These are phyloP conservation scores for Gallinago paraguaiae DNA, from an alignment of 2,113 vertebrate genomes.

Conservation along the genomic window DNA sequence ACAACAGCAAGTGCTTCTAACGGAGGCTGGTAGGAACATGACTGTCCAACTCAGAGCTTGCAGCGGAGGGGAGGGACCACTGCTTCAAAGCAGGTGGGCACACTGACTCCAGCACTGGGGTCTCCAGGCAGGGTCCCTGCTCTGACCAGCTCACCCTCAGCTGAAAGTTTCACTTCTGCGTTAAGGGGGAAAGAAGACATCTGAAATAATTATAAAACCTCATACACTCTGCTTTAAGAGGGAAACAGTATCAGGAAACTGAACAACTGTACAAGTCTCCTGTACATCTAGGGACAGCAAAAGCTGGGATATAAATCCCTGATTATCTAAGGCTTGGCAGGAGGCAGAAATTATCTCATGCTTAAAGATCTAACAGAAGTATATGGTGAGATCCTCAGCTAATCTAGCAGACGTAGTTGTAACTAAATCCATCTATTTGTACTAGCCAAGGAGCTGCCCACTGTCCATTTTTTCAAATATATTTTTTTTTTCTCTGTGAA, in stretches of 20 bases:
- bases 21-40: rapidly evolving
- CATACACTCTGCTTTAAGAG: not conserved
- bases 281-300: not conserved
- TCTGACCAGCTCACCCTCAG: not conserved
- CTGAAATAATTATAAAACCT: not conserved
- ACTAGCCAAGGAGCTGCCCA: not conserved
- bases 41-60: too few relatives aligned
- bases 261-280: not conserved
- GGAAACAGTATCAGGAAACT: not conserved
- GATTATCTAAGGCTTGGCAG: not conserved
- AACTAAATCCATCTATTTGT: not conserved
- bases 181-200: not conserved
- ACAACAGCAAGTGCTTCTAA: rapidly evolving
- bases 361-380: not conserved
- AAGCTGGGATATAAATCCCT: not conserved
- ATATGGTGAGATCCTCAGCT: not conserved
- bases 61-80: not conserved
- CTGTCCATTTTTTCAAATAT: not conserved
- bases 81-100: rapidly evolving
- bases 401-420: not conserved
- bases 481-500: not conserved
- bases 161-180: not conserved
- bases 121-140: not conserved
- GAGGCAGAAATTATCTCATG: not conserved
- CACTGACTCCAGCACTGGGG: not conserved